phyloP scores from a whole-genome alignment of 2,888 invertebrate species.

The Hedychridium roseum region DNA sequence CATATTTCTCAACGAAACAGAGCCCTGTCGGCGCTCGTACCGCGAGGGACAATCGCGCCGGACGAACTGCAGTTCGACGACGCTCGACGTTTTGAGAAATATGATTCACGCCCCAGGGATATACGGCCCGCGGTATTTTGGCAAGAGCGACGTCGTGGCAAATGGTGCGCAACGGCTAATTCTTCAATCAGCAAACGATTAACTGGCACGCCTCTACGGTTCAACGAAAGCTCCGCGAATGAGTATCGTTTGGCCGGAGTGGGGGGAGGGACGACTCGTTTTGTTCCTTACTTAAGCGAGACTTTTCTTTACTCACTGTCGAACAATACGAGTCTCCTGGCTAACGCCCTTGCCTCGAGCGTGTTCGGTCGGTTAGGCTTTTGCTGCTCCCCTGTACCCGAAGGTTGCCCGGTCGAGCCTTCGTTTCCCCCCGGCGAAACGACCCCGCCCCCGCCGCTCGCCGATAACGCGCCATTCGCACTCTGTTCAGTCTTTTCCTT shows the following conservation, averaged over 20 bases:
- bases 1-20: no score
- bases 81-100: constrained; percentile 22
- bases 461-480: constrained; percentile 72
- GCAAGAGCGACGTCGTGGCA: no score
- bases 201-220: neutral
- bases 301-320: constrained; percentile 48
- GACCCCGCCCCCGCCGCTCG: constrained; percentile 66
- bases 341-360: constrained; percentile 70
- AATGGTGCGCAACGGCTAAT: no score
- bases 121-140: constrained; percentile 16
- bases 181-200: constrained; percentile 2
- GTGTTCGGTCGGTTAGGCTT: constrained; percentile 84
- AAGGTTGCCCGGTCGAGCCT: constrained; percentile 39
- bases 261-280: no score
- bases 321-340: constrained; percentile 71
- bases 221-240: no score
- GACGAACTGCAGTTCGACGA: neutral
- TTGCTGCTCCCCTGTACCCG: constrained; percentile 61
- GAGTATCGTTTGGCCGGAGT: no score
- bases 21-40: no score
- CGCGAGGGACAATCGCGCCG: neutral
- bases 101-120: constrained; percentile 22
- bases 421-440: constrained; percentile 40
- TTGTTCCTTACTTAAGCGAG: no score
- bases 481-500: constrained; percentile 86